Percentiles rank a stretch among this genome's conserved stretches.
Conservation (phyloP, 2,888 invertebrate species). For the Cosmopolites sordidus region DNA sequence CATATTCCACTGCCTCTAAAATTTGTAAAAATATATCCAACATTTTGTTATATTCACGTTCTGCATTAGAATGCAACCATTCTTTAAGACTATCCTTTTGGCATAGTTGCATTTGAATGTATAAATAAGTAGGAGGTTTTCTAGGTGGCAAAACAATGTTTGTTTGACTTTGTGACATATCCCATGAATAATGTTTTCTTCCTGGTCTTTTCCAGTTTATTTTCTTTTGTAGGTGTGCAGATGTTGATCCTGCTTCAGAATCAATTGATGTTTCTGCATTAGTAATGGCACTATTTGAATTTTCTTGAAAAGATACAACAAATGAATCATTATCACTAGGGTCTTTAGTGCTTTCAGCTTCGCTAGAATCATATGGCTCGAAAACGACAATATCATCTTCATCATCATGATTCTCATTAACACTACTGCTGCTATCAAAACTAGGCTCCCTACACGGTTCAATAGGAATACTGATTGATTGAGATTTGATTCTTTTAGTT, state of each 20-base stretch:
- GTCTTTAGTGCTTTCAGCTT: not conserved
- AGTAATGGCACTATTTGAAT: not conserved
- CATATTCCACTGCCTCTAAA: slow-evolving; percentile 91
- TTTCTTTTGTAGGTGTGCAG: slow-evolving; percentile 32
- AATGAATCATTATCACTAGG: slow-evolving; percentile 3
- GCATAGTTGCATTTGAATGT: slow-evolving; percentile 98
- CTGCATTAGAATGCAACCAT: slow-evolving; percentile 69
- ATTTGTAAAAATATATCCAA: slow-evolving; percentile 82
- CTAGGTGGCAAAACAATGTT: slow-evolving; percentile 6
- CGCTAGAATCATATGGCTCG: slow-evolving; percentile 14
- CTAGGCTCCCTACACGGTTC: slow-evolving; percentile 21
- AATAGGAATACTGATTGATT: slow-evolving; percentile 30
- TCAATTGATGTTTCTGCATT: not conserved
- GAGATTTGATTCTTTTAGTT: slow-evolving; percentile 31
- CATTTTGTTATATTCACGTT: slow-evolving; percentile 53
- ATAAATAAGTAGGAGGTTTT: slow-evolving; percentile 63
- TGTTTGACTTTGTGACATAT: slow-evolving; percentile 34
- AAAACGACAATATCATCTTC: slow-evolving; percentile 37
- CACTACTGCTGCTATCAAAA: slow-evolving; percentile 10
- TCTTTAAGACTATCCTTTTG: slow-evolving; percentile 83
- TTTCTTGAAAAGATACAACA: slow-evolving; percentile 6
- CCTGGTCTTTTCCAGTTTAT: slow-evolving; percentile 39
- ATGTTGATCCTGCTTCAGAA: slow-evolving; percentile 9
- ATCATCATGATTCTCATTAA: not conserved
- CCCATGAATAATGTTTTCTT: slow-evolving; percentile 44